Evolutionary conservation across 2,797 vertebrate species (phyloP).

Genomic region (Mycteria americana): DNA sequence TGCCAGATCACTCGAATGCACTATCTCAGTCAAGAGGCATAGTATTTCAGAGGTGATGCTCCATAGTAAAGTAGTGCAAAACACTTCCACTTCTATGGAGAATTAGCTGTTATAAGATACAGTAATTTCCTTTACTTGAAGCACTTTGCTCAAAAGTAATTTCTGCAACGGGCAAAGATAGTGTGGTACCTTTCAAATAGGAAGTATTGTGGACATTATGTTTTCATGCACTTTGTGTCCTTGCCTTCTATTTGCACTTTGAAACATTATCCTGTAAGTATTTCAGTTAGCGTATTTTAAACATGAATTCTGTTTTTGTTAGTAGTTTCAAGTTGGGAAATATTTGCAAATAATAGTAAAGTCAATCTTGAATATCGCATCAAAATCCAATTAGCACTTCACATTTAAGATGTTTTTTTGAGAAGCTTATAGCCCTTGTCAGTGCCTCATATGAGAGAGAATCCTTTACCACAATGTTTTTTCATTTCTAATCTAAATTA

Average conservation of each 20-base stretch:
- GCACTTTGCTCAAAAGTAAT: not conserved
- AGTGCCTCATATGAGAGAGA: not conserved
- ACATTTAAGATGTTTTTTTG: not conserved
- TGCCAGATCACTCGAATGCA: accelerated
- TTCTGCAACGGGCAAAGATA: not conserved
- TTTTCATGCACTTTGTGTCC: not conserved
- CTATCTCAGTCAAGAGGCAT: not conserved
- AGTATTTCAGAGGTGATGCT: not conserved
- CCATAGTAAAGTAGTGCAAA: not conserved
- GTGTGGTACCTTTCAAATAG: not conserved
- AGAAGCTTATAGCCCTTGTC: not conserved
- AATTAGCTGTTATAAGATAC: not conserved
- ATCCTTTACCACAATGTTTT: not conserved
- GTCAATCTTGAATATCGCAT: not conserved
- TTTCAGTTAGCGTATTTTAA: not conserved
- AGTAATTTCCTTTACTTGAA: not conserved
- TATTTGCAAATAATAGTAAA: not conserved
- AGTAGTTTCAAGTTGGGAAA: not conserved
- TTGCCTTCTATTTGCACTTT: not conserved
- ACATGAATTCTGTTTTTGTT: not conserved
- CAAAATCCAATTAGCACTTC: not conserved
- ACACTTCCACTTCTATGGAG: not conserved
- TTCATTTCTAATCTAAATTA: not conserved
- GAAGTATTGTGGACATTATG: not conserved
- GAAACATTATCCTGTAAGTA: not conserved